These are phyloP conservation scores for Ptilodon capucinus DNA, from an alignment of 2,888 invertebrate species.

Conservation along the genomic window DNA sequence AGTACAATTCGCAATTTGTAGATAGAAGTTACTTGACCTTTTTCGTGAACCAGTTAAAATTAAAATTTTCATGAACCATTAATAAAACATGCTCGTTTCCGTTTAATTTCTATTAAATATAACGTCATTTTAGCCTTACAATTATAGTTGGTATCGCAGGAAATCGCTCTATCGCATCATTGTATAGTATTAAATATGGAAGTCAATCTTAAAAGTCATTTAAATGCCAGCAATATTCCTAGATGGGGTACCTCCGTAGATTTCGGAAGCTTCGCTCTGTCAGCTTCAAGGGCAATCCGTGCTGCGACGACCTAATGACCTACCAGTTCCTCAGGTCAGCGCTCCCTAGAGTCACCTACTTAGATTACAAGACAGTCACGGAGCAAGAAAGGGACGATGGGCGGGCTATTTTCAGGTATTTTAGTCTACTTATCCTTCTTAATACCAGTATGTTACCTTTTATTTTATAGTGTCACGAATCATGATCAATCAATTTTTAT, in stretches of 20 bases:
- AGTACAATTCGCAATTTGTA: no score
- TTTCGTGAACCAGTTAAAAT: no score
- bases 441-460: no score
- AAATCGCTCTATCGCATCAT: no score
- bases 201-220: not conserved
- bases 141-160: no score
- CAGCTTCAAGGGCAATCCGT: slow-evolving; percentile 92
- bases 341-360: slow-evolving; percentile 87
- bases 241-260: slow-evolving; percentile 88
- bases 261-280: slow-evolving; percentile 86
- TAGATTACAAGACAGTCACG: slow-evolving; percentile 88
- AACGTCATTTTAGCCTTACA: no score
- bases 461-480: no score
- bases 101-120: no score
- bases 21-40: no score
- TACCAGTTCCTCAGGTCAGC: slow-evolving; percentile 87
- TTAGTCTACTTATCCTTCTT: not conserved
- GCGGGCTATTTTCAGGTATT: slow-evolving; percentile 79
- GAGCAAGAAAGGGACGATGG: slow-evolving; percentile 82
- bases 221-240: slow-evolving; percentile 11
- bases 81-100: no score
- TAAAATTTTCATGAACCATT: no score
- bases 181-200: not conserved
- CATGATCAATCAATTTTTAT: no score
- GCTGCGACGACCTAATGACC: slow-evolving; percentile 85